Evolutionary conservation across 2,797 vertebrate genomes (phyloP).

Genomic region (Streptopelia turtur): DNA sequence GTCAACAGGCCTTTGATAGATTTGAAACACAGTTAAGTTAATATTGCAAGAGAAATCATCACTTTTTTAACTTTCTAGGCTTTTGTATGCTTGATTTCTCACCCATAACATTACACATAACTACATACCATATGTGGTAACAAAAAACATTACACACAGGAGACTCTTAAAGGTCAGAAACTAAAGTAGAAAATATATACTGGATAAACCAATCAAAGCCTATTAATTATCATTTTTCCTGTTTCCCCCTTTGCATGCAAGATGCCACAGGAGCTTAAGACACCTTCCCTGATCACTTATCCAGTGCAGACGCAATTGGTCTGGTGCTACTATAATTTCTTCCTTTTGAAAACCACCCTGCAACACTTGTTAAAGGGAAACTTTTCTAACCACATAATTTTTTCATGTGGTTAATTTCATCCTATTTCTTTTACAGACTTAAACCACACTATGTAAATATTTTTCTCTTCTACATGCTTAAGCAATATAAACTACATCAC

Average conservation of each 20-base stretch:
- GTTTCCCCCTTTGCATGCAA: not conserved
- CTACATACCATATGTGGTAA: not conserved
- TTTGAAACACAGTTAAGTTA: not conserved
- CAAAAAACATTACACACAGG: not conserved
- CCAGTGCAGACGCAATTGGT: not conserved
- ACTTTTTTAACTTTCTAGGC: not conserved
- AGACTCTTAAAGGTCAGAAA: slow-evolving; percentile 56
- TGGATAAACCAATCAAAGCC: slow-evolving; percentile 11
- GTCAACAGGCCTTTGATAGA: not conserved
- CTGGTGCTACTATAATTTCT: not conserved
- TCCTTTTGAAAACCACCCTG: not conserved
- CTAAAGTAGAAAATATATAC: slow-evolving; percentile 16
- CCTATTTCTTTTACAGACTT: slow-evolving; percentile 32
- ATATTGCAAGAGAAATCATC: not conserved
- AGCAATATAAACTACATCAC: slow-evolving; percentile 22
- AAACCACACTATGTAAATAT: slow-evolving; percentile 2
- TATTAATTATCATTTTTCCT: not conserved
- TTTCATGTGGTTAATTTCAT: slow-evolving; percentile 40
- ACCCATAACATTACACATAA: not conserved
- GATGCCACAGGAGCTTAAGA: not conserved
- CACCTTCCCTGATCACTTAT: not conserved
- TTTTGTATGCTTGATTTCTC: slow-evolving; percentile 41
- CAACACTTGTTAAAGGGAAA: not conserved
- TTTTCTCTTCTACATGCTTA: slow-evolving; percentile 6
- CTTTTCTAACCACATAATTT: not conserved